Evolutionary conservation across 2,888 invertebrate genomes (phyloP).

Genomic region (Pachydiplax longipennis): DNA sequence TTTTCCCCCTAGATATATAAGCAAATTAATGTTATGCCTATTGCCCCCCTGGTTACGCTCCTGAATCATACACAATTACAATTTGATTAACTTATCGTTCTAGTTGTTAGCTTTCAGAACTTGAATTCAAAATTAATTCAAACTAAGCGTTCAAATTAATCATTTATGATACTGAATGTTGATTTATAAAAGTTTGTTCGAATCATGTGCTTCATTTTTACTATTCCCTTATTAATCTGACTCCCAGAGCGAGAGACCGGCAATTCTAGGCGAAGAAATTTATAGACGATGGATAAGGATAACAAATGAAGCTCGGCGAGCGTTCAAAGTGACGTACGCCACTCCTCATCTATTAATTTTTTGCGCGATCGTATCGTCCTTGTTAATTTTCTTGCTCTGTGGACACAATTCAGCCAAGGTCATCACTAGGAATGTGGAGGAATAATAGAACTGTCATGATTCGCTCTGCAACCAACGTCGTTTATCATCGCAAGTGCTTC

Average conservation of each 20-base stretch:
- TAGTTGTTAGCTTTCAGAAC: too few species aligned
- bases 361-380: background rate
- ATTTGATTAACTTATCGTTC: too few species aligned
- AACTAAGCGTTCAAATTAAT: too few species aligned
- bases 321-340: background rate
- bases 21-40: too few species aligned
- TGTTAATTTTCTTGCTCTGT: background rate
- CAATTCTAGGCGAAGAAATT: background rate
- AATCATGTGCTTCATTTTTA: background rate
- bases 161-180: background rate
- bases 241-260: background rate
- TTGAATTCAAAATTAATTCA: too few species aligned
- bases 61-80: too few species aligned
- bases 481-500: background rate
- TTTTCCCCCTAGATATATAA: too few species aligned
- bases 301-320: background rate
- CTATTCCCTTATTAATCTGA: background rate
- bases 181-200: background rate
- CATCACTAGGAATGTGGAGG: background rate
- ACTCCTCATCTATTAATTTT: background rate
- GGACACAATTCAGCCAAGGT: background rate
- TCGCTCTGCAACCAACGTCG: background rate
- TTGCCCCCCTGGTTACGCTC: too few species aligned
- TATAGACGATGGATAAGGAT: background rate
- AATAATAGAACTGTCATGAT: background rate